These are phyloP conservation scores for Rhabdophis nuchalis DNA, from an alignment of 2,797 vertebrate species.

Conservation along the genomic window DNA sequence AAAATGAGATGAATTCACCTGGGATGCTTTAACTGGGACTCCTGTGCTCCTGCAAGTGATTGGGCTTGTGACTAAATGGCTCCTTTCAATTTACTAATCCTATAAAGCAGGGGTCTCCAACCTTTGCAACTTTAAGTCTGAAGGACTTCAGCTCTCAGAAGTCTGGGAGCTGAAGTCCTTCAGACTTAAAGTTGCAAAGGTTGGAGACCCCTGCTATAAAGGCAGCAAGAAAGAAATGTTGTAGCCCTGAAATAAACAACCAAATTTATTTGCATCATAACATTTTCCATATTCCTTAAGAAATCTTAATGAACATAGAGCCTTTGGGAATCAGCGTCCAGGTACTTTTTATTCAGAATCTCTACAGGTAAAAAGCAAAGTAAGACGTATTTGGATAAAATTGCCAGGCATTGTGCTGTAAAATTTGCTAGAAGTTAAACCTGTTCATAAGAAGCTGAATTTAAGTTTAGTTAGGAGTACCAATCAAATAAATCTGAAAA, in stretches of 20 bases:
- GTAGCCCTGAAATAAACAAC: slow-evolving; percentile 39
- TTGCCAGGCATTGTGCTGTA: background rate
- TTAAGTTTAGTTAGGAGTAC: background rate
- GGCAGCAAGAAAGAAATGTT: background rate
- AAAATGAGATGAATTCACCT: background rate
- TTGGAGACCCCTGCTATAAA: too few relatives aligned
- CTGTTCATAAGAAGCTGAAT: background rate
- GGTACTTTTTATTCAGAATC: slow-evolving; percentile 24
- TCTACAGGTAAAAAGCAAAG: slow-evolving; percentile 18
- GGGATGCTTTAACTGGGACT: background rate
- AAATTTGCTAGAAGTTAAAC: background rate
- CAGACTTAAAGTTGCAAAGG: too few relatives aligned
- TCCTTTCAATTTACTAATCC: background rate
- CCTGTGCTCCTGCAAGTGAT: background rate
- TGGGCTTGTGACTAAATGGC: background rate
- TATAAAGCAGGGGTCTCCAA: too few relatives aligned
- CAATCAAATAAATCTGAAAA: background rate
- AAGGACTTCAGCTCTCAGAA: too few relatives aligned
- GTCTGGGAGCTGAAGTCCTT: too few relatives aligned
- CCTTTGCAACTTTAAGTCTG: too few relatives aligned
- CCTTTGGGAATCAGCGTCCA: slow-evolving; percentile 16
- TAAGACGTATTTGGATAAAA: background rate
- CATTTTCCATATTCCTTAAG: slow-evolving; percentile 25
- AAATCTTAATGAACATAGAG: slow-evolving; percentile 23
- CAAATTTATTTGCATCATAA: slow-evolving; percentile 46